phyloP scores from a whole-genome alignment of 2,888 invertebrate species.

The Therioaphis trifolii region DNA sequence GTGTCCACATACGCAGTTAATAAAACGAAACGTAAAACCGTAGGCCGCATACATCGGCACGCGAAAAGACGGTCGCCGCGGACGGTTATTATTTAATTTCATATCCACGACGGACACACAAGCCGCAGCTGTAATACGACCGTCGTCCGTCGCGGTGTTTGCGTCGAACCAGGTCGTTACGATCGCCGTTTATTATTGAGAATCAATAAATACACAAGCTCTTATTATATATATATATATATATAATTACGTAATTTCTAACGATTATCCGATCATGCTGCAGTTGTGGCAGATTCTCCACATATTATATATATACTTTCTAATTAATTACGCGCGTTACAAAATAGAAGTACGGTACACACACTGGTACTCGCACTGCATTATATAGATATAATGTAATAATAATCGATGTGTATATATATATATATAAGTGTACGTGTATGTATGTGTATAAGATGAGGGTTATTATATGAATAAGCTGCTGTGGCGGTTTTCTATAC shows the following conservation, averaged over 20 bases:
- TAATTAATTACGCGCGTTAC: conserved; percentile 49
- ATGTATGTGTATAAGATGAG: neutral
- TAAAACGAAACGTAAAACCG: no score
- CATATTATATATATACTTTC: conserved; percentile 34
- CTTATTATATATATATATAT: neutral
- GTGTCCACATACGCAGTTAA: no score
- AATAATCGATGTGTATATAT: no score
- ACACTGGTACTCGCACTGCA: neutral
- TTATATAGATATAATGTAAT: conserved; percentile 3
- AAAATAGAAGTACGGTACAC: neutral
- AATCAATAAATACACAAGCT: neutral
- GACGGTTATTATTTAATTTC: no score
- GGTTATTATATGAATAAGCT: neutral
- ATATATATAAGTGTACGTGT: neutral
- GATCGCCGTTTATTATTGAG: conserved; percentile 16
- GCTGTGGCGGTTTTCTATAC: neutral
- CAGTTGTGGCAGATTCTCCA: conserved; percentile 47
- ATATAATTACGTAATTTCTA: conserved; percentile 30
- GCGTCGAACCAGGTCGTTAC: conserved; percentile 19
- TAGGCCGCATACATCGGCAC: no score
- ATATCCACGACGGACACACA: no score
- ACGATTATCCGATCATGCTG: conserved; percentile 26
- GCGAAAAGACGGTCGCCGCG: no score
- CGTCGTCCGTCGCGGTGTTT: no score
- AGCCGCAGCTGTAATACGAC: no score